phyloP scores from a whole-genome alignment of 2,797 vertebrate genomes.

The Coregonus ussuriensis region DNA sequence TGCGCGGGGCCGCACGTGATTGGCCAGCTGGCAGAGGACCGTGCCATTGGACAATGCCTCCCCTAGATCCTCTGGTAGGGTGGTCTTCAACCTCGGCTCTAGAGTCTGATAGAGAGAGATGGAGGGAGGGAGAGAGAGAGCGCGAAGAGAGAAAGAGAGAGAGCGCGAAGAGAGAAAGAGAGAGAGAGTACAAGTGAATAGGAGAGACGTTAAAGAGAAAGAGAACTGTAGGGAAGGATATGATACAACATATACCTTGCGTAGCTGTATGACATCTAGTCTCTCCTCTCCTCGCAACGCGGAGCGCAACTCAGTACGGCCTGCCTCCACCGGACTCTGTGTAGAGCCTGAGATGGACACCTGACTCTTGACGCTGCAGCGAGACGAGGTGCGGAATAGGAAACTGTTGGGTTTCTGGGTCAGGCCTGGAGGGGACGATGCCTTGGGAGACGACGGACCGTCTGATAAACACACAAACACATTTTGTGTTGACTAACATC shows the following conservation, averaged over 20 bases:
- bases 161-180: constrained; percentile 4
- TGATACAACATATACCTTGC: constrained; percentile 58
- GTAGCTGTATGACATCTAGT: constrained; percentile 64
- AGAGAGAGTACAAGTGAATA: not conserved
- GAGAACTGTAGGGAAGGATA: not conserved
- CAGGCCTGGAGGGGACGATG: constrained; percentile 64
- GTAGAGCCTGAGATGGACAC: constrained; percentile 24
- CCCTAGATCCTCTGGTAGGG: constrained; percentile 79
- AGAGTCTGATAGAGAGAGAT: constrained; percentile 71
- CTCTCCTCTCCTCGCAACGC: constrained; percentile 72
- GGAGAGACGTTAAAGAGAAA: not conserved
- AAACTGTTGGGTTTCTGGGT: constrained; percentile 85
- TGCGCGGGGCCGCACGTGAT: constrained; percentile 81
- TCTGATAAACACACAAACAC: constrained; percentile 52
- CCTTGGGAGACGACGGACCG: constrained; percentile 50
- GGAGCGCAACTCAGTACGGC: constrained; percentile 72
- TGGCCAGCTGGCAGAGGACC: constrained; percentile 86
- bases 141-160: not conserved
- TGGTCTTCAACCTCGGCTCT: constrained; percentile 80
- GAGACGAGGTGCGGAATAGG: constrained; percentile 84
- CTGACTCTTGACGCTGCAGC: constrained; percentile 62
- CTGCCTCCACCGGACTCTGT: constrained; percentile 64
- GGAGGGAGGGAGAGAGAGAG: constrained; percentile 2
- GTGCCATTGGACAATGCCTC: constrained; percentile 83
- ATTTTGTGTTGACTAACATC: constrained; percentile 1